These are phyloP conservation scores for Nephrotoma guestfalica DNA, from an alignment of 2,888 invertebrate genomes.

Conservation along the genomic window DNA sequence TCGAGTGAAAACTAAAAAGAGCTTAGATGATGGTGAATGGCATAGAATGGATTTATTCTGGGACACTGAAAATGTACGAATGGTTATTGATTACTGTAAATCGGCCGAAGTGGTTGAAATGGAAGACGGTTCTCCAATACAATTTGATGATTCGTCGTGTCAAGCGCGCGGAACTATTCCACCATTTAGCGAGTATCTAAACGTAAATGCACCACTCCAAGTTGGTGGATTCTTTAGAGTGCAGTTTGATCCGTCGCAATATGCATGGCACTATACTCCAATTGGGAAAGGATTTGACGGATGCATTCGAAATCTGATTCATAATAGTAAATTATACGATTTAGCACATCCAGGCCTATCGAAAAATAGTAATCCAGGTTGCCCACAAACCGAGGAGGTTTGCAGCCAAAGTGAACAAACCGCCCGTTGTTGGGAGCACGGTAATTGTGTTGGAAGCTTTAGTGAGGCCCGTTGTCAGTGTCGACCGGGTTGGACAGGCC, in stretches of 20 bases:
- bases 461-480: constrained; percentile 86
- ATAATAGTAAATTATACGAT: constrained; percentile 92
- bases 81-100: constrained; percentile 88
- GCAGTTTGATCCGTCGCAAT: constrained; percentile 76
- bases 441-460: constrained; percentile 85
- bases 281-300: constrained; percentile 87
- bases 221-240: constrained; percentile 86
- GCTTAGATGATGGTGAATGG: constrained; percentile 94
- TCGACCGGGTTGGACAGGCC: constrained; percentile 89
- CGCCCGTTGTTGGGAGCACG: constrained; percentile 80
- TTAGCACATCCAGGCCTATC: constrained; percentile 84
- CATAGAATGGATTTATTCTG: constrained; percentile 93
- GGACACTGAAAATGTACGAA: constrained; percentile 82
- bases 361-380: constrained; percentile 75
- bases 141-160: constrained; percentile 79
- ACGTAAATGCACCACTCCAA: constrained; percentile 90
- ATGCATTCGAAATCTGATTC: constrained; percentile 88
- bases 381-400: constrained; percentile 83
- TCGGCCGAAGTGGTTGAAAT: constrained; percentile 77
- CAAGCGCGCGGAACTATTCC: constrained; percentile 82
- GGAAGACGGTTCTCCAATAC: constrained; percentile 78
- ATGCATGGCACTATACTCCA: constrained; percentile 84
- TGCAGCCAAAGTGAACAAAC: constrained; percentile 80
- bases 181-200: constrained; percentile 89
- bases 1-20: constrained; percentile 69